Evolutionary conservation across 2,113 vertebrate genomes (phyloP).

Genomic region (Sterrhoptilus dennistouni): DNA sequence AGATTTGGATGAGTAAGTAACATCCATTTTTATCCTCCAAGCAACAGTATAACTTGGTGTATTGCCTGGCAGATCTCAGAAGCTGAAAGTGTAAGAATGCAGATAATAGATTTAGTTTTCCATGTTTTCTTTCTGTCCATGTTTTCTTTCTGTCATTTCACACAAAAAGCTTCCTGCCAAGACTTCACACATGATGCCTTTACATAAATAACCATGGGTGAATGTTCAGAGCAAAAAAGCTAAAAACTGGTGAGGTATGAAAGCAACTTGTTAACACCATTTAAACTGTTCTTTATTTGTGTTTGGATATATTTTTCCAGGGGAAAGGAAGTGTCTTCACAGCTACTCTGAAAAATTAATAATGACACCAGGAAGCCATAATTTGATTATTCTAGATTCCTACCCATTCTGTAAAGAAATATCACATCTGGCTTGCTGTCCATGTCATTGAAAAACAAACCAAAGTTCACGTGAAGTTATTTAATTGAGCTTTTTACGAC

Average conservation of each 20-base stretch:
- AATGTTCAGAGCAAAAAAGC: neutral
- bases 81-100: neutral
- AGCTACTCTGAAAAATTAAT: neutral
- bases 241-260: neutral
- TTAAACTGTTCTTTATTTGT: neutral
- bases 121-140: neutral
- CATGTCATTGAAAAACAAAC: neutral
- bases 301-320: neutral
- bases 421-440: neutral
- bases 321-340: neutral
- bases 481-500: neutral
- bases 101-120: neutral
- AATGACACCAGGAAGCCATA: neutral
- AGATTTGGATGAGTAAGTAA: neutral
- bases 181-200: neutral
- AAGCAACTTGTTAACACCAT: neutral
- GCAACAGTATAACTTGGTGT: neutral
- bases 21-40: neutral
- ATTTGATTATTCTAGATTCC: neutral
- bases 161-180: neutral
- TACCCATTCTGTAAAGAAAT: neutral
- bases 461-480: accelerated
- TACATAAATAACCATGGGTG: accelerated
- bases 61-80: neutral
- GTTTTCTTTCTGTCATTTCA: neutral